Base-by-base conservation (phyloP, 2,113 vertebrate species). In the Solenodon paradoxus region DNA sequence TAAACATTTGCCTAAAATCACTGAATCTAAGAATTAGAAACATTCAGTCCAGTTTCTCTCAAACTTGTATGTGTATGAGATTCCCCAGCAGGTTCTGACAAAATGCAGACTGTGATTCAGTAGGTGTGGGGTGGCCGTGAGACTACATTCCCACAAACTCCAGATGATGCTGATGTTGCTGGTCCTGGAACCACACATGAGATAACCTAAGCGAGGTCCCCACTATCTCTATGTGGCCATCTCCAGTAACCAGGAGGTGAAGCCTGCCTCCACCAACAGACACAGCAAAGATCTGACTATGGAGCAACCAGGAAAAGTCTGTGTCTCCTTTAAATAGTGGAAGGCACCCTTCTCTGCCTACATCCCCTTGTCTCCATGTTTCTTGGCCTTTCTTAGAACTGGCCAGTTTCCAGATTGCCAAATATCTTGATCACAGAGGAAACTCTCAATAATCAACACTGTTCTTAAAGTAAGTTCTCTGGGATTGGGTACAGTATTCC, bases 1-100 rank as follows among this genome's bases (percentile, higher is more conserved):
- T n/a, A 64, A 68, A 11, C 13, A 79, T 72, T 92, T 79, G 53
- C 72, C 69, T 88, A 92, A 88, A 96, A 90, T 47, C 32, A 71
- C 2, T 64, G 26, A 42, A 42, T 61, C 45, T 74, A 72, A 88
- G 84, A 69, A 92, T 71, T 82, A 78, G 32, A 85, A 75, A 84
- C 35, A 81, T 15, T 69, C 35, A 82, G 22, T 19, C 66, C 80
- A 94, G 32, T 42, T 30, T 24, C 35, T 83, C 40, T 92, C 32
- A 30, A 59, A 53, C 22, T 7, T 71, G 6, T 45, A 51, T 17
- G 24, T 63, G 9, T 11, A 71, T 42, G 35, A 69, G 30, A 38
- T 2, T 24, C 11, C 20, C 51, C 4, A 45, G 24, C 30, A 9
- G n/a, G 59, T 53, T 12, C n/a, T 47, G 55, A 82, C 30, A 17